Percentiles rank a stretch among this genome's conserved stretches.
phyloP scores from a whole-genome alignment of 1,140 invertebrate genomes.

The Drosophila elegans region DNA sequence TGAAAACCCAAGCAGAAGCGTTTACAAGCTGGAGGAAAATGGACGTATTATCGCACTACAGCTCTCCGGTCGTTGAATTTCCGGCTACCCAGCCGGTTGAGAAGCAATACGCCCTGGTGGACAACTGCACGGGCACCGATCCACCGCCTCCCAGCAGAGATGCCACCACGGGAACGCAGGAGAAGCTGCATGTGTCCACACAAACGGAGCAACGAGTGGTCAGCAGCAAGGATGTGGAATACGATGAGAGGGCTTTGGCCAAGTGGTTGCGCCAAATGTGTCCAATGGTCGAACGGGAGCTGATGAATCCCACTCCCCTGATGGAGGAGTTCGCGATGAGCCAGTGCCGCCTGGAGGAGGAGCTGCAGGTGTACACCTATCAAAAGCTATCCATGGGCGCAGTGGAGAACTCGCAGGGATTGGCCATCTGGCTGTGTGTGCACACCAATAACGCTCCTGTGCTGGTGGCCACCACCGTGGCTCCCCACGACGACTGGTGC shows the following conservation, averaged over 20 bases:
- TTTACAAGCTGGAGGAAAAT: slow-evolving; percentile 18
- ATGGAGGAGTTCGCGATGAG: slow-evolving; percentile 43
- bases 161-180: slow-evolving; percentile 44
- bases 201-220: slow-evolving; percentile 60
- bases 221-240: slow-evolving; percentile 9
- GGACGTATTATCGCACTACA: slow-evolving; percentile 80
- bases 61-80: slow-evolving; percentile 74
- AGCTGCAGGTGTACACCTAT: slow-evolving; percentile 66
- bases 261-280: slow-evolving; percentile 71
- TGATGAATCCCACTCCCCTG: slow-evolving; percentile 68
- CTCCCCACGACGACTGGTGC: slow-evolving; percentile 81
- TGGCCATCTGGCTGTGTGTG: slow-evolving; percentile 77
- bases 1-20: slow-evolving; percentile 5
- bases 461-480: slow-evolving; percentile 66
- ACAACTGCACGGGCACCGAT: slow-evolving; percentile 76
- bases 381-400: slow-evolving; percentile 63
- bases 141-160: slow-evolving; percentile 49
- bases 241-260: slow-evolving; percentile 71
- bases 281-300: slow-evolving; percentile 69
- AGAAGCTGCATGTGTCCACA: slow-evolving; percentile 39
- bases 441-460: slow-evolving; percentile 80
- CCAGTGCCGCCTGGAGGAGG: slow-evolving; percentile 51
- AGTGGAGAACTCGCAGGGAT: slow-evolving; percentile 66
- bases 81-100: slow-evolving; percentile 60
- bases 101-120: slow-evolving; percentile 53